Evolutionary conservation across 30 jellyfish, hydroid and myxozoan genomes (phyloP), one percentile per base, ranked within the genome.

Genomic region (Nemopilema nomurai): DNA sequence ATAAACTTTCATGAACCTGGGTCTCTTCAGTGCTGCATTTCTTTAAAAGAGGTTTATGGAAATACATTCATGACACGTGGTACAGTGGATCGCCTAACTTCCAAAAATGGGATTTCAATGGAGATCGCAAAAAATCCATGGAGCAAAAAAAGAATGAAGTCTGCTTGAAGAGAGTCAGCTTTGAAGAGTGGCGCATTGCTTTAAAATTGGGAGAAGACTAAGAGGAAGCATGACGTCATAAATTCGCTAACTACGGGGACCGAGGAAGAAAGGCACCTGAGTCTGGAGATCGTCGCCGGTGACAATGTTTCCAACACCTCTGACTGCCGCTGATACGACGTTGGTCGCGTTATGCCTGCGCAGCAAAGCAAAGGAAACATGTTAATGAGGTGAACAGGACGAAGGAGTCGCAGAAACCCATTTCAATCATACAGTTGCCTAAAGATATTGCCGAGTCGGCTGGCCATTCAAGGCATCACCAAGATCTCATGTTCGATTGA

Each of bases 201-300:
- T n/a, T n/a, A n/a, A n/a, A n/a, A n/a, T n/a, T n/a, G n/a, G n/a
- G n/a, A 51, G 19, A 51, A 9, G 67, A 51, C 17, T 9, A 9
- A 51, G 16, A 51, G 16, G 67, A 19, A 51, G 28, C 7, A 74
- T 16, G 49, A 19, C 74, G 21, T 18, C 26, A 22, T 30, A 28
- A 20, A 31, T 41, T 9, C 24, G 74, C 13, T 71, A 29, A 68
- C 18, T 8, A 23, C 22, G 8, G 3, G 81, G 51, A 26, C 71
- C 6, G 72, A 74, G 25, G 16, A 24, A 27, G 30, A 25, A 1
- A 83, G 26, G 1, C 50, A 94, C 99, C 96, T 95, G 99, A 31
- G 99, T 95, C 80, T 95, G 99, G 20, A 82, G 79, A 70, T 95
- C 99, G 70, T 95, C 99, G 50, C 99, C 99, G 50, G 99, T 95